Conservation (phyloP, 2,113 vertebrate genomes). For the Mormyrus lacerda region DNA sequence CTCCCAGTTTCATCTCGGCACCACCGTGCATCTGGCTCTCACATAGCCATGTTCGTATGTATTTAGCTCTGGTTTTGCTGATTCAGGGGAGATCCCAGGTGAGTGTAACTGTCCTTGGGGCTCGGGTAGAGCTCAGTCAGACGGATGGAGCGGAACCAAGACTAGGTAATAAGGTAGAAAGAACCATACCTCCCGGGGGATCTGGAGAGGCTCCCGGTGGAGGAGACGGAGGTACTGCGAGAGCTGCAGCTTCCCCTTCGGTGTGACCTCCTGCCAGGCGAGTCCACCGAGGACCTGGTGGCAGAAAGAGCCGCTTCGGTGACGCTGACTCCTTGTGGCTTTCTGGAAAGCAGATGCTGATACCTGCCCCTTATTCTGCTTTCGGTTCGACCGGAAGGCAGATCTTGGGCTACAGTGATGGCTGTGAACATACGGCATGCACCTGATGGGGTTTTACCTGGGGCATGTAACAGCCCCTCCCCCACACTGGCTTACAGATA, state of each 20-base stretch:
- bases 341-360: not conserved
- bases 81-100: not conserved
- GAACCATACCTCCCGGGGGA: constrained; percentile 77
- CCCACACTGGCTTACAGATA: not conserved
- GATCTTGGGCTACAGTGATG: not conserved
- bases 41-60: not conserved
- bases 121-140: not conserved
- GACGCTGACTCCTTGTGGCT: not conserved
- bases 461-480: not conserved
- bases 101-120: not conserved
- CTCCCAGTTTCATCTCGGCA: not conserved
- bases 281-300: constrained; percentile 75
- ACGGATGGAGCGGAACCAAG: not conserved
- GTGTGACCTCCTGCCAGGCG: constrained; percentile 71
- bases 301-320: constrained; percentile 15
- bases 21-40: not conserved
- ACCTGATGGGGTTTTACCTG: not conserved
- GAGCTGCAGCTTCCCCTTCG: constrained; percentile 83
- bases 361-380: not conserved
- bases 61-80: not conserved
- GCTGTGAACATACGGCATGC: not conserved
- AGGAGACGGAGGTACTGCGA: constrained; percentile 79
- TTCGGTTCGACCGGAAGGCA: not conserved
- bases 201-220: constrained; percentile 74
- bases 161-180: not conserved